phyloP scores from a whole-genome alignment of 2,888 invertebrate genomes.

The Gryllus longicercus region DNA sequence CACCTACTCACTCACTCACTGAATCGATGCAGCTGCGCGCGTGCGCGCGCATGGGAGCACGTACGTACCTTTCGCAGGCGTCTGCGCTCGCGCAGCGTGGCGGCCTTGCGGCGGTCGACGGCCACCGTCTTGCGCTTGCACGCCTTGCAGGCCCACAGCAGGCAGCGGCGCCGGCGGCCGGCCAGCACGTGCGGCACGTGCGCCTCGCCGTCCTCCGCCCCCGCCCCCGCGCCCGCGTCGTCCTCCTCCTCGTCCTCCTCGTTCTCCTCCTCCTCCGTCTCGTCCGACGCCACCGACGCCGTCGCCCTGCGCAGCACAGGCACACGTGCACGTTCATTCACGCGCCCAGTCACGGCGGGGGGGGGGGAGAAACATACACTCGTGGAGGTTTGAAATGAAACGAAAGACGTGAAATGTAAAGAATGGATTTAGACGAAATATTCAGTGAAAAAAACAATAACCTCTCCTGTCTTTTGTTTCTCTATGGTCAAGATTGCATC shows the following conservation, averaged over 20 bases:
- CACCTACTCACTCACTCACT: no score
- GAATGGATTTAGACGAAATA: no score
- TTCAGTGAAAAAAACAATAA: no score
- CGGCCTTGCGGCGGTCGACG: slow-evolving; percentile 94
- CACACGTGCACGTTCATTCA: no score
- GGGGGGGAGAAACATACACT: no score
- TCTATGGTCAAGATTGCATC: no score
- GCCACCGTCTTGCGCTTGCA: slow-evolving; percentile 95
- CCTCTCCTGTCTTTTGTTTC: no score
- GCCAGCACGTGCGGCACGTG: slow-evolving; percentile 36
- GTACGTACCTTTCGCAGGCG: slow-evolving; percentile 79
- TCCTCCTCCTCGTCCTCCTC: slow-evolving; percentile 27
- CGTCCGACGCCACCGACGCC: not conserved
- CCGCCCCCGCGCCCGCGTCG: slow-evolving; percentile 34
- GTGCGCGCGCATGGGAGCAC: no score
- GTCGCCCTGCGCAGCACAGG: not conserved
- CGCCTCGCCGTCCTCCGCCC: slow-evolving; percentile 35
- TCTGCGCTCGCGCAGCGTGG: slow-evolving; percentile 89
- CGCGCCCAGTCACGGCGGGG: no score
- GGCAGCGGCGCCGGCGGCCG: slow-evolving; percentile 64
- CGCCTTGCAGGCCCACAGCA: slow-evolving; percentile 96
- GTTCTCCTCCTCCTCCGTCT: not conserved
- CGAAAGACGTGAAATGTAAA: no score
- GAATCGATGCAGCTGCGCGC: no score
- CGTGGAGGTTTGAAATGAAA: no score